A percentile compares a stretch with the other conserved stretches of the same genome.
These are phyloP conservation scores for Hedya salicella DNA, from an alignment of 2,888 invertebrate genomes.

Conservation along the genomic window DNA sequence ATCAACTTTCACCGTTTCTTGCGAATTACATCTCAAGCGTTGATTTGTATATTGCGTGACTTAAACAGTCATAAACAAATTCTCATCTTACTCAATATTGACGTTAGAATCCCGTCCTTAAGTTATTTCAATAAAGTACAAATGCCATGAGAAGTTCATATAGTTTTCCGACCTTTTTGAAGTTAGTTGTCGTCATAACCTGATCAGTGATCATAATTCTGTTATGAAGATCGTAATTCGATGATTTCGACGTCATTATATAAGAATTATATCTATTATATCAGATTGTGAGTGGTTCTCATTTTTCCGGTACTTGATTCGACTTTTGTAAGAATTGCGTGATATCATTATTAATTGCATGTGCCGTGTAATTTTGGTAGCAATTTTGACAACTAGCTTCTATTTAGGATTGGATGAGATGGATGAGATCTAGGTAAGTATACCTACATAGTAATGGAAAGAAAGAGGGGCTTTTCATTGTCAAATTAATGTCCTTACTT, in stretches of 20 bases:
- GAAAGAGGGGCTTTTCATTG: too few species aligned
- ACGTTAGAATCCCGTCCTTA: background rate
- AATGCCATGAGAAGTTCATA: background rate
- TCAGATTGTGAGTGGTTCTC: constrained; percentile 17
- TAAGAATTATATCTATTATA: constrained; percentile 30
- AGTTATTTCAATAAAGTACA: background rate
- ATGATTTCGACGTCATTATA: constrained; percentile 29
- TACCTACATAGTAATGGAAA: too few species aligned
- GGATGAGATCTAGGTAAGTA: too few species aligned
- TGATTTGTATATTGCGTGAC: constrained; percentile 37
- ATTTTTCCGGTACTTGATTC: constrained; percentile 24
- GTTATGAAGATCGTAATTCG: constrained; percentile 23
- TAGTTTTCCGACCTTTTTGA: background rate
- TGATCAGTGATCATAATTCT: background rate
- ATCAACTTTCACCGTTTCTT: constrained; percentile 25
- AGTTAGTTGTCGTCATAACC: background rate
- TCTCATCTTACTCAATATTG: background rate
- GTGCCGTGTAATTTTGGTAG: background rate
- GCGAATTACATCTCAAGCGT: constrained; percentile 12
- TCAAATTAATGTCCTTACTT: too few species aligned
- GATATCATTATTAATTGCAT: constrained; percentile 13
- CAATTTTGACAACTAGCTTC: constrained; percentile 1
- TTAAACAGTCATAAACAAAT: background rate
- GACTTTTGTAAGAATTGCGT: background rate
- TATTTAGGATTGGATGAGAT: background rate